These are phyloP conservation scores for Atrichornis clamosus DNA, from an alignment of 2,113 vertebrate species.

Conservation along the genomic window DNA sequence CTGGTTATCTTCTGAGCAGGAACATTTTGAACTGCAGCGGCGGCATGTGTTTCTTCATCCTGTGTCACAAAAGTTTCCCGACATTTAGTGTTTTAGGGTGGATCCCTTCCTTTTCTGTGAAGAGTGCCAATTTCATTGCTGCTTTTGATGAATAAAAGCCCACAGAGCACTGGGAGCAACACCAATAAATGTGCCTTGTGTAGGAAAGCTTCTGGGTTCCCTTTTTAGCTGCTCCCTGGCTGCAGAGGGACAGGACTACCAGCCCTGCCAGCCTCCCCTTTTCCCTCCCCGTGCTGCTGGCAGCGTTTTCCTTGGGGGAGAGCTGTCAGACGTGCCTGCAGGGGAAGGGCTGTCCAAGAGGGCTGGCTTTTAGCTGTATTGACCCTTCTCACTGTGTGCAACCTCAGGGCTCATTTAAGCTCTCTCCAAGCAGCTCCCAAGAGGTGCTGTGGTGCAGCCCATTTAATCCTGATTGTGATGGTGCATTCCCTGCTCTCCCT, in stretches of 20 bases:
- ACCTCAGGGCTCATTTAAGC: not conserved
- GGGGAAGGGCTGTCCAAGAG: not conserved
- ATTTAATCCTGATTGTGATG: not conserved
- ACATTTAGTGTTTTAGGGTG: conserved; percentile 39
- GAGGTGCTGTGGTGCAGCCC: not conserved
- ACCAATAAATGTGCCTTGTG: not conserved
- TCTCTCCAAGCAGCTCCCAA: not conserved
- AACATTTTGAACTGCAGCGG: not conserved
- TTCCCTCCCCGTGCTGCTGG: not conserved
- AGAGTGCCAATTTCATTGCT: conserved; percentile 25
- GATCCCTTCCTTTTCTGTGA: conserved; percentile 34
- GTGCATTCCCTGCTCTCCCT: not conserved
- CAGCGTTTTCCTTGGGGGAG: not conserved
- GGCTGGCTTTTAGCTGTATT: not conserved
- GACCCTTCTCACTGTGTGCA: not conserved
- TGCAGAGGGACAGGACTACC: not conserved
- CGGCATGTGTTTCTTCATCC: conserved; percentile 33
- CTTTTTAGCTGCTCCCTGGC: not conserved
- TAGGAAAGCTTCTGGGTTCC: not conserved
- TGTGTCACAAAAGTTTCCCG: conserved; percentile 46
- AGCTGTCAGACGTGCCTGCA: not conserved
- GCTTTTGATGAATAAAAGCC: conserved; percentile 21
- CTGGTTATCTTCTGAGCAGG: not conserved
- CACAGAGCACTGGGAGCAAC: not conserved
- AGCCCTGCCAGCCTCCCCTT: not conserved